Base-by-base conservation (phyloP, 2,888 invertebrate genomes). In the Tenthredo mesomela region DNA sequence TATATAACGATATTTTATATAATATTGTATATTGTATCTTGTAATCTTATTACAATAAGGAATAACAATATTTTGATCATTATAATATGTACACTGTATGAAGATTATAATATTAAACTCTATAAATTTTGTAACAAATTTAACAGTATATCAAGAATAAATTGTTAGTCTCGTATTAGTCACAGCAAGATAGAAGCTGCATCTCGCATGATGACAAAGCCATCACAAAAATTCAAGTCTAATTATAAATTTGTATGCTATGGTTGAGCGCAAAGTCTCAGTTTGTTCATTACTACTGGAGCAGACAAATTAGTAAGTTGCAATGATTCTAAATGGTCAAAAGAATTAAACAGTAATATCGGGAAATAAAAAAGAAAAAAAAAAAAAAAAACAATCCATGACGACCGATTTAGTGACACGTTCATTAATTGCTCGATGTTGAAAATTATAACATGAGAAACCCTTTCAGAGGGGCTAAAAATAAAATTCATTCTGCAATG, bases 21-120 rank as follows among this genome's bases (percentile, higher is more conserved):
- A 6, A 54, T n/a, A 54, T 61, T 25, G 25, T 61, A 25, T 25
- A 61, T 61, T 25, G 25, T 21, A 21, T 67, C 18, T 33, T 67
- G 15, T 3, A 10, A 10, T 61, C 61, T 61, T 33, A 67, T 15
- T 33, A 67, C 18, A 67, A 67, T 54, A 2, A 33, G 61, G 21
- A 67, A 18, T 33, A 67, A 67, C 29, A 67, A 18, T 54, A 54
- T n/a, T n/a, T 18, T 6, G 18, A 67, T 67, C 15, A 33, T 33
- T 33, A 33, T 18, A 25, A 33, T 18, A 25, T 1, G 21, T 61
- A 25, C 9, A 54, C 15, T 15, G 9, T 2, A 25, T 2, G 9
- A 10, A 67, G 67, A 67, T 33, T 33, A 33, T 67, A 33, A 33
- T 67, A 33, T 67, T 67, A 67, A 67, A 67, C 67, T 67, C 67